Conservation (phyloP, 1,140 invertebrate genomes). For the Lasaia peninsularis region DNA sequence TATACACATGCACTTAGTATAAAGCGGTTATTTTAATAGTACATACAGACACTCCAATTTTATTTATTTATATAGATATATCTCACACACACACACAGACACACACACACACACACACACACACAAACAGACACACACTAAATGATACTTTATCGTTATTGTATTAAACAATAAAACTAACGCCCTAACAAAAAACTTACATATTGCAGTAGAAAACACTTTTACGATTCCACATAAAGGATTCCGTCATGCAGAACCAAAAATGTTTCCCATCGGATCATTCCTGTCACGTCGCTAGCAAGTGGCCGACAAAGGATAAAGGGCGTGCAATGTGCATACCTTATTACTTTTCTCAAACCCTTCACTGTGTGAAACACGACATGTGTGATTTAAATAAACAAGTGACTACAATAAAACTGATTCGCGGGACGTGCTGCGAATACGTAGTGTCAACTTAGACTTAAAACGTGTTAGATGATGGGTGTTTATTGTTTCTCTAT, state of each 20-base stretch:
- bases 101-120: too few relatives aligned
- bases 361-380: constrained; percentile 60
- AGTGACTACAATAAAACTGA: constrained; percentile 17
- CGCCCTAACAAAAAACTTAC: too few relatives aligned
- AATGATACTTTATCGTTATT: too few relatives aligned
- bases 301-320: constrained; percentile 75
- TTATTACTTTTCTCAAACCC: constrained; percentile 72
- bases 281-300: constrained; percentile 68
- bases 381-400: constrained; percentile 58
- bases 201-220: not conserved
- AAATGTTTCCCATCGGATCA: constrained; percentile 51
- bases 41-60: too few relatives aligned
- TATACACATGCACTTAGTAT: too few relatives aligned
- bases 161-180: too few relatives aligned
- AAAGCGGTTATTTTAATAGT: too few relatives aligned
- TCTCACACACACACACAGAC: too few relatives aligned
- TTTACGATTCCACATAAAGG: constrained; percentile 36
- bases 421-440: not conserved
- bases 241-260: constrained; percentile 51
- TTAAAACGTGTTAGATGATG: too few relatives aligned
- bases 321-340: constrained; percentile 61
- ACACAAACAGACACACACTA: too few relatives aligned
- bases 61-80: too few relatives aligned
- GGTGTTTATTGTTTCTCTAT: too few relatives aligned
- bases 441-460: not conserved